phyloP scores from a whole-genome alignment of 1,140 invertebrate species.

The Monomorium pharaonis region DNA sequence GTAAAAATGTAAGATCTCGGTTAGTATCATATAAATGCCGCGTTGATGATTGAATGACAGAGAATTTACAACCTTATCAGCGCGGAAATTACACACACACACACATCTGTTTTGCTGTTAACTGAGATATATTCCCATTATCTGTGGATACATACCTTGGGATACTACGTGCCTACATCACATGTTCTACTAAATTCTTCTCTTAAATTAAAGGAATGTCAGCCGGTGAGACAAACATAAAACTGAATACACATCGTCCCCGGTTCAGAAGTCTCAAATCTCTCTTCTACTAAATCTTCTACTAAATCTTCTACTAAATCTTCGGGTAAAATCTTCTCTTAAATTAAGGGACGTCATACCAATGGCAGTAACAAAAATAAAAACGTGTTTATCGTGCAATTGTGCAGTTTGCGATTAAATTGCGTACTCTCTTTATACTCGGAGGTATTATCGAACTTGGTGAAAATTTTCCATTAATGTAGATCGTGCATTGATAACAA shows the following conservation, averaged over 20 bases:
- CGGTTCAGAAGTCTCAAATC: conserved; percentile 27
- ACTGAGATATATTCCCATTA: conserved; percentile 26
- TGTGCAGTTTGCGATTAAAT: conserved; percentile 33
- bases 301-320: conserved; percentile 11
- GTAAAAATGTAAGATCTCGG: conserved; percentile 23
- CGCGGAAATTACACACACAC: background rate
- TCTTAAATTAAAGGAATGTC: conserved; percentile 56
- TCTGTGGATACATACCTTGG: conserved; percentile 33
- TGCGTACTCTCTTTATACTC: conserved; percentile 11
- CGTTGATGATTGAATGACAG: conserved; percentile 44
- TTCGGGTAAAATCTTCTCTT: conserved; percentile 43
- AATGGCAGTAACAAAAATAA: conserved; percentile 18
- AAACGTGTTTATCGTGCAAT: conserved; percentile 41
- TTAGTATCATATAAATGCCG: conserved; percentile 43
- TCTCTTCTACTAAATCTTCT: conserved; percentile 40
- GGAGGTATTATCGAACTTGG: conserved; percentile 10
- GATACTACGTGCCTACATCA: background rate
- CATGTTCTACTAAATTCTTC: conserved; percentile 55
- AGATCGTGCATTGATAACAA: conserved; percentile 18
- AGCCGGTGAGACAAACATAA: conserved; percentile 36
- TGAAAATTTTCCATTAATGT: conserved; percentile 43
- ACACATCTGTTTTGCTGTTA: conserved; percentile 25
- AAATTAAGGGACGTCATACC: conserved; percentile 49
- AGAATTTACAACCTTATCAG: conserved; percentile 50
- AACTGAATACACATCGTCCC: conserved; percentile 39